These are phyloP conservation scores for Macquaria australasica DNA, from an alignment of 2,113 vertebrate genomes.

Conservation along the genomic window DNA sequence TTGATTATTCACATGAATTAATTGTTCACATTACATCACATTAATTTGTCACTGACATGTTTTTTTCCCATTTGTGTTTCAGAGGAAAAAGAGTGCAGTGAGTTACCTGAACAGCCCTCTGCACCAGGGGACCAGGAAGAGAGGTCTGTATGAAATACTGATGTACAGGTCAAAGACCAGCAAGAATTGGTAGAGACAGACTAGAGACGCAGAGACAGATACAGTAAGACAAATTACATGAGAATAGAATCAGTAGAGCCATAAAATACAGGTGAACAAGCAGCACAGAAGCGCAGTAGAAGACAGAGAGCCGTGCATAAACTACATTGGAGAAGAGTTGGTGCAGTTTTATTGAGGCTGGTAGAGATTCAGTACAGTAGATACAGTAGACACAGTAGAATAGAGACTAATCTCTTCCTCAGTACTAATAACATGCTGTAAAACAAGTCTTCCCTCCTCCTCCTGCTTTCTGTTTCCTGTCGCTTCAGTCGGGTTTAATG, in stretches of 20 bases:
- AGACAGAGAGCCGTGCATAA: no score
- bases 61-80: slow-evolving; percentile 53
- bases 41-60: background rate
- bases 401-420: slow-evolving; percentile 10
- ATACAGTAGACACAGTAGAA: background rate
- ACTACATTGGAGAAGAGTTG: background rate
- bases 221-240: no score
- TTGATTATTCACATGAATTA: no score
- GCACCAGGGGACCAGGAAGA: slow-evolving; percentile 97
- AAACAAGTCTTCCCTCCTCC: slow-evolving; percentile 13
- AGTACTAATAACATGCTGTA: slow-evolving; percentile 43
- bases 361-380: background rate
- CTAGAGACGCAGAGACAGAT: background rate
- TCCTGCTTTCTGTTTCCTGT: slow-evolving; percentile 57
- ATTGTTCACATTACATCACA: no score
- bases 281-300: background rate
- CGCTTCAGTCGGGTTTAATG: slow-evolving; percentile 14
- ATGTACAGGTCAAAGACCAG: background rate
- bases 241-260: no score
- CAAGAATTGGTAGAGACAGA: slow-evolving; percentile 5
- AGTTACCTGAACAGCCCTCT: slow-evolving; percentile 98
- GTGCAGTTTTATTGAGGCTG: background rate
- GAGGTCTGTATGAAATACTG: slow-evolving; percentile 87
- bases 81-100: slow-evolving; percentile 98
- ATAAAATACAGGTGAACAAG: background rate